Conservation (phyloP, 2,888 invertebrate genomes). For the Ophraella communa region DNA sequence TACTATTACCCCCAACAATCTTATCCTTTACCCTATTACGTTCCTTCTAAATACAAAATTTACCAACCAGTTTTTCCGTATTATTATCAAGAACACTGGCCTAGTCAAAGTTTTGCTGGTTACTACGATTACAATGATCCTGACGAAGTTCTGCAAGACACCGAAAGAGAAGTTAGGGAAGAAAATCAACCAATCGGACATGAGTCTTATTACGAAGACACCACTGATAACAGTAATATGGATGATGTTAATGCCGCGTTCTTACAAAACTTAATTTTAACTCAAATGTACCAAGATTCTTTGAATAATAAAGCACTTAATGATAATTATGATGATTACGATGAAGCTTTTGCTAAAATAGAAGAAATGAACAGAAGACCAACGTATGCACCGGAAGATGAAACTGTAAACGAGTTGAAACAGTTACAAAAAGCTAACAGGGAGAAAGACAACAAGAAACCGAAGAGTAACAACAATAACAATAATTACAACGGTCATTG, state of each 20-base stretch:
- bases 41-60: slow-evolving; percentile 59
- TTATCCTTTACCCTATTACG: slow-evolving; percentile 57
- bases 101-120: slow-evolving; percentile 52
- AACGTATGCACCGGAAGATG: slow-evolving; percentile 62
- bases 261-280: slow-evolving; percentile 70
- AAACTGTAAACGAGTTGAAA: slow-evolving; percentile 71
- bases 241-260: slow-evolving; percentile 68
- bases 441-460: slow-evolving; percentile 37
- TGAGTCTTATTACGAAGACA: slow-evolving; percentile 70
- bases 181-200: slow-evolving; percentile 70
- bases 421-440: slow-evolving; percentile 64
- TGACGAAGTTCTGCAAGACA: slow-evolving; percentile 65
- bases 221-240: slow-evolving; percentile 51
- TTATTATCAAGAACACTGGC: slow-evolving; percentile 58
- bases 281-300: slow-evolving; percentile 70
- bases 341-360: slow-evolving; percentile 50
- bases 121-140: slow-evolving; percentile 60
- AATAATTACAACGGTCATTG: slow-evolving; percentile 46
- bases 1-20: slow-evolving; percentile 57
- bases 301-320: slow-evolving; percentile 42
- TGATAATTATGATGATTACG: slow-evolving; percentile 47
- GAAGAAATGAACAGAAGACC: slow-evolving; percentile 32
- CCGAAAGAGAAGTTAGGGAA: slow-evolving; percentile 64
- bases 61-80: slow-evolving; percentile 60
- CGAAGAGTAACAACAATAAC: slow-evolving; percentile 35